Conservation (phyloP, 1,140 invertebrate species). For the Zaprionus vittiger region DNA sequence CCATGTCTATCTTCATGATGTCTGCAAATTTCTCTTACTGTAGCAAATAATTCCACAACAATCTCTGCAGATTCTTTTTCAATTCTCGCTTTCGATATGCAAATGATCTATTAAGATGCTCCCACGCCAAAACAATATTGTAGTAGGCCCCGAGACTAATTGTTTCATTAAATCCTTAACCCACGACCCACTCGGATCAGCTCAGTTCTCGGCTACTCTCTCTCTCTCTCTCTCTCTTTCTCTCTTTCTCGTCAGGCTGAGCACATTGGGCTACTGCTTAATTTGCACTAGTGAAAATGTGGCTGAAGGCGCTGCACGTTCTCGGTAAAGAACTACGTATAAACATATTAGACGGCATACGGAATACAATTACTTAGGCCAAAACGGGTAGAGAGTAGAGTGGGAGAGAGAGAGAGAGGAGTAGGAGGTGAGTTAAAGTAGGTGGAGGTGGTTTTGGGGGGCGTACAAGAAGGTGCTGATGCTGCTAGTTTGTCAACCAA, state of each 20-base stretch:
- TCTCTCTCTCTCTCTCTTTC: neutral
- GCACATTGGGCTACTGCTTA: slow-evolving; percentile 74
- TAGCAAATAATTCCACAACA: neutral
- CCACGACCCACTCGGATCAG: slow-evolving; percentile 25
- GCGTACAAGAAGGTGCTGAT: slow-evolving; percentile 52
- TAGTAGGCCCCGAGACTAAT: slow-evolving; percentile 47
- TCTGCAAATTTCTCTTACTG: neutral
- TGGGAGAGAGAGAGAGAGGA: neutral
- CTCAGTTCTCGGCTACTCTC: neutral
- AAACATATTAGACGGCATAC: slow-evolving; percentile 42
- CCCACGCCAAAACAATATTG: slow-evolving; percentile 56
- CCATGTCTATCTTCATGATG: neutral
- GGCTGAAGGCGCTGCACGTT: slow-evolving; percentile 64
- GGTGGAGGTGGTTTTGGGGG: neutral
- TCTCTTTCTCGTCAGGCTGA: slow-evolving; percentile 36
- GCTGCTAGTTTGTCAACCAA: slow-evolving; percentile 75
- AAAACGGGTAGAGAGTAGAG: no score
- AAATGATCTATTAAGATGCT: slow-evolving; percentile 34
- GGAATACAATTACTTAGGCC: slow-evolving; percentile 39
- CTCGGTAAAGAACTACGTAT: slow-evolving; percentile 21
- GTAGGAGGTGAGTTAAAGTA: neutral
- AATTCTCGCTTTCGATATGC: slow-evolving; percentile 5
- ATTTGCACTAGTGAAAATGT: slow-evolving; percentile 51
- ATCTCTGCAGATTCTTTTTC: slow-evolving; percentile 1
- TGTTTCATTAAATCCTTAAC: slow-evolving; percentile 57